phyloP scores from a whole-genome alignment of 92 coral and sea anemone species.

The Phenganax marumi region DNA sequence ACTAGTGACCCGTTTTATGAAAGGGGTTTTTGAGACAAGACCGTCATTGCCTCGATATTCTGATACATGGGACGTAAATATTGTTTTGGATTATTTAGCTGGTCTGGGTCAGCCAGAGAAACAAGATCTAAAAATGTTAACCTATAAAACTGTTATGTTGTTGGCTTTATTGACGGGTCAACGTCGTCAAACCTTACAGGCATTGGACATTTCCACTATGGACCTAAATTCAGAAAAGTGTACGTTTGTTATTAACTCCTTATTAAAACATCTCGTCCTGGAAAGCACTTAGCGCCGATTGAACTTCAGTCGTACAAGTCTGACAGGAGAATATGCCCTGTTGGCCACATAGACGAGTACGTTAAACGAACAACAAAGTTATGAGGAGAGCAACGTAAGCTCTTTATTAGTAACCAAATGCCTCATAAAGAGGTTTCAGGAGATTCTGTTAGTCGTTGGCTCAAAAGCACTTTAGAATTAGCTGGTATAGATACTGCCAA shows the following conservation, averaged over 20 bases:
- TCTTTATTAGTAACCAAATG: slow-evolving; percentile 38
- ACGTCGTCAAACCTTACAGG: too few species aligned
- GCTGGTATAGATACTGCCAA: slow-evolving; percentile 40
- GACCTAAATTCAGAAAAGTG: too few species aligned
- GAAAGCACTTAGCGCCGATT: too few species aligned
- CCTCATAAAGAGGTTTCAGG: slow-evolving; percentile 29
- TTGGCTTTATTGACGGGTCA: too few species aligned
- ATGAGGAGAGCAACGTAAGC: slow-evolving; percentile 26
- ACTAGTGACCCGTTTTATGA: slow-evolving; percentile 6
- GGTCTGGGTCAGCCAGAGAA: slow-evolving; percentile 15
- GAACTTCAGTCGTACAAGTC: too few species aligned
- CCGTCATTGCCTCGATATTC: neutral
- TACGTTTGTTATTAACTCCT: too few species aligned
- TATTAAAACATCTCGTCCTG: too few species aligned
- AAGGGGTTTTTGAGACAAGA: slow-evolving; percentile 16
- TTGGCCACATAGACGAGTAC: neutral
- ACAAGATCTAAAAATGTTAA: too few species aligned
- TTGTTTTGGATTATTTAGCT: slow-evolving; percentile 32
- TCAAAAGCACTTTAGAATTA: slow-evolving; percentile 27
- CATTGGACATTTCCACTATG: too few species aligned
- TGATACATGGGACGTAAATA: neutral
- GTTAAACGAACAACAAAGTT: slow-evolving; percentile 12
- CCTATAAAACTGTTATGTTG: too few species aligned
- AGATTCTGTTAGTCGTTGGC: slow-evolving; percentile 40
- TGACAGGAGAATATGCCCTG: too few species aligned